These are phyloP conservation scores for Gadopsis bispinosus DNA, from an alignment of 2,797 vertebrate species.

Conservation along the genomic window DNA sequence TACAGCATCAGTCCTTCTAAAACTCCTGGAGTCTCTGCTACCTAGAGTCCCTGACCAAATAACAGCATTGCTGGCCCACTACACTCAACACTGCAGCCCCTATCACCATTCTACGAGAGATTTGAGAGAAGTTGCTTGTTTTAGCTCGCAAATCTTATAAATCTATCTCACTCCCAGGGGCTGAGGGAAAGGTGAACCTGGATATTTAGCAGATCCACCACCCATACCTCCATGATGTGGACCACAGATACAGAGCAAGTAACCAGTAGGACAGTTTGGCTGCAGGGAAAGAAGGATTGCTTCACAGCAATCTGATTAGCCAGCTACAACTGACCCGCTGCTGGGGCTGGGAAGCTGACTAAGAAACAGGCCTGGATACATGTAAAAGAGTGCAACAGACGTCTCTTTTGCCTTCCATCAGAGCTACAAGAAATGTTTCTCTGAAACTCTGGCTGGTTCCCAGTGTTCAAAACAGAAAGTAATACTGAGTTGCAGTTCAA, in stretches of 20 bases:
- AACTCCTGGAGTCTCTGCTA: background rate
- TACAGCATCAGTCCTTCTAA: background rate
- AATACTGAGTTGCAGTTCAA: background rate
- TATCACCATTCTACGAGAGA: background rate
- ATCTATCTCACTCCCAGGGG: background rate
- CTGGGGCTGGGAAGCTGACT: slow-evolving; percentile 3
- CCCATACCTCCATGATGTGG: background rate
- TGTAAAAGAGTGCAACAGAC: background rate
- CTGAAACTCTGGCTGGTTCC: background rate
- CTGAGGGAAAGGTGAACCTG: background rate
- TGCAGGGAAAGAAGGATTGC: background rate
- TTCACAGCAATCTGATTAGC: slow-evolving; percentile 4
- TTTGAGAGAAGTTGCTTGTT: background rate
- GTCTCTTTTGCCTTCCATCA: background rate
- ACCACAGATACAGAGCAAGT: background rate
- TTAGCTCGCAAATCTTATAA: background rate
- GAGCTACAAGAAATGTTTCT: background rate
- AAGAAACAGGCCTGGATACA: background rate
- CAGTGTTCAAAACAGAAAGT: background rate
- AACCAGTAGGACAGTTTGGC: slow-evolving; percentile 4
- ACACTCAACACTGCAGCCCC: background rate
- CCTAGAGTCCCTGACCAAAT: background rate
- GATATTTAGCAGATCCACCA: background rate
- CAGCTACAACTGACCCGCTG: background rate
- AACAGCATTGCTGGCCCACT: background rate